phyloP scores from a whole-genome alignment of 2,888 invertebrate species.

The Patella caerulea region DNA sequence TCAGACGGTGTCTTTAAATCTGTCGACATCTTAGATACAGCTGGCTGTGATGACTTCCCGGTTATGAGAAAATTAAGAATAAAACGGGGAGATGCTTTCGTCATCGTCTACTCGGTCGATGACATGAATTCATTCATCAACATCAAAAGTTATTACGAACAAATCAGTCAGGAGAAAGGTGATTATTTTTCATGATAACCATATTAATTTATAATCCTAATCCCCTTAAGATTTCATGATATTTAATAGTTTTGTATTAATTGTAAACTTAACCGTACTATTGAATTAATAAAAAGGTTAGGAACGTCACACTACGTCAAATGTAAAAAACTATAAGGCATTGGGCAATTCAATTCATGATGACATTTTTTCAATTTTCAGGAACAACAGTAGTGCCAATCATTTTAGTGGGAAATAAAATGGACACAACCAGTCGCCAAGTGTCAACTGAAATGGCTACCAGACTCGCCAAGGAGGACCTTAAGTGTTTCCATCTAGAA shows the following conservation, averaged over 20 bases:
- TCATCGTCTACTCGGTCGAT: slow-evolving; percentile 13
- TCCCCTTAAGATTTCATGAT: no score
- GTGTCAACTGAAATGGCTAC: slow-evolving; percentile 18
- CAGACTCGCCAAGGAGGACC: slow-evolving; percentile 15
- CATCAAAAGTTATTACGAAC: not conserved
- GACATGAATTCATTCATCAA: slow-evolving; percentile 1
- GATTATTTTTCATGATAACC: not conserved
- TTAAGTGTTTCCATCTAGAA: slow-evolving; percentile 16
- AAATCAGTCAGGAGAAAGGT: not conserved
- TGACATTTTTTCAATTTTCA: not conserved
- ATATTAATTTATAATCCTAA: not conserved
- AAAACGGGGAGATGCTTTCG: not conserved
- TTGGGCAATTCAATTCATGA: no score
- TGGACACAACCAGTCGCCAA: slow-evolving; percentile 14
- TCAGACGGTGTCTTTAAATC: slow-evolving; percentile 6
- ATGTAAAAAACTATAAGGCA: no score
- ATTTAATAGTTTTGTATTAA: no score
- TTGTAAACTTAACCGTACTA: no score
- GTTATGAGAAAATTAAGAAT: slow-evolving; percentile 13
- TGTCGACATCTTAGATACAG: slow-evolving; percentile 17
- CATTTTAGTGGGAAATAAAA: slow-evolving; percentile 20
- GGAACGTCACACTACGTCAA: no score
- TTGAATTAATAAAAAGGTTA: no score
- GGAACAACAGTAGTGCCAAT: slow-evolving; percentile 13
- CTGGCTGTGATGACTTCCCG: slow-evolving; percentile 4